phyloP scores from a whole-genome alignment of 2,888 invertebrate species.

The Priapulus caudatus region DNA sequence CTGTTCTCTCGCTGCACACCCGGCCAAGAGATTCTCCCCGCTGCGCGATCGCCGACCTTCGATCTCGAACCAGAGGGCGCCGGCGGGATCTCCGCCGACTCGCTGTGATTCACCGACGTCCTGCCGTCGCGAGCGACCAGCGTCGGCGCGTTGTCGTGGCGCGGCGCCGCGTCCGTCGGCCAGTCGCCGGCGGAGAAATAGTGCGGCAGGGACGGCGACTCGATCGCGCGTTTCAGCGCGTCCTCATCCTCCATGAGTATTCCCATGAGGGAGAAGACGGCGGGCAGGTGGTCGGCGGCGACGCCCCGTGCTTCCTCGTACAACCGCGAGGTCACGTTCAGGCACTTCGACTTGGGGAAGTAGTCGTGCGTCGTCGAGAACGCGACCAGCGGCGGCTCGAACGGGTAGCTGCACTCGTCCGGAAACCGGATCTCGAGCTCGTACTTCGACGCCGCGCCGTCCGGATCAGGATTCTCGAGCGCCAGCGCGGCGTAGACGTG shows the following conservation, averaged over 20 bases:
- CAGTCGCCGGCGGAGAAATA: too few relatives aligned
- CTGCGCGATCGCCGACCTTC: too few relatives aligned
- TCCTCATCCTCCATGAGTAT: constrained; percentile 28
- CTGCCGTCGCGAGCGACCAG: too few relatives aligned
- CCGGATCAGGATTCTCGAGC: too few relatives aligned
- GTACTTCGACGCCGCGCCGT: too few relatives aligned
- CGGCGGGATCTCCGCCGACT: constrained; percentile 15
- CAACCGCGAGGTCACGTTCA: constrained; percentile 29
- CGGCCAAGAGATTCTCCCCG: too few relatives aligned
- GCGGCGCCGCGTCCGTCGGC: too few relatives aligned
- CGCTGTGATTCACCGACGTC: constrained; percentile 11
- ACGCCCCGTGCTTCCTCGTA: constrained; percentile 24
- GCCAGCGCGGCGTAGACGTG: too few relatives aligned
- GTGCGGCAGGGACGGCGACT: constrained; percentile 23
- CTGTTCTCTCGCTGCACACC: constrained; percentile 28
- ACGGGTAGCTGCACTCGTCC: constrained; percentile 27
- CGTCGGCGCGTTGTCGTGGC: too few relatives aligned
- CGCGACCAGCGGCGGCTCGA: constrained; percentile 28
- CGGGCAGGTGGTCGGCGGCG: constrained; percentile 25
- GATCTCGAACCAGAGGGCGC: constrained; percentile 21
- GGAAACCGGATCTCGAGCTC: constrained; percentile 32
- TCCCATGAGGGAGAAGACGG: constrained; percentile 30
- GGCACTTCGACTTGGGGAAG: constrained; percentile 25
- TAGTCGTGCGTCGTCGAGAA: constrained; percentile 26
- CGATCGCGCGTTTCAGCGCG: constrained; percentile 22